phyloP scores from a whole-genome alignment of 2,888 invertebrate species.

The Cactoblastis cactorum region DNA sequence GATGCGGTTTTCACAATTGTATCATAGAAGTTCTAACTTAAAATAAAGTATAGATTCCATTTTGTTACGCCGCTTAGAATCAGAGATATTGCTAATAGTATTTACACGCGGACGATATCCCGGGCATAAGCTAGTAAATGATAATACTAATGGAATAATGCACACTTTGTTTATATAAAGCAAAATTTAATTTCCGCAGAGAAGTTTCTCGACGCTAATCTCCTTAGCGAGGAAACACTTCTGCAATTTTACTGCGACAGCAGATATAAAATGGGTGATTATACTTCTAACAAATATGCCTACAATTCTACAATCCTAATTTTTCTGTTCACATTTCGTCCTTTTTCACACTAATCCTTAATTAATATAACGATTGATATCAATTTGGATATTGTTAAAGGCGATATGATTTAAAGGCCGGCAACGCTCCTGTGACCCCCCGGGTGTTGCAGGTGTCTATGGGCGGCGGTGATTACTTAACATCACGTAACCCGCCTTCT shows the following conservation, averaged over 20 bases:
- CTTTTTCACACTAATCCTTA: not conserved
- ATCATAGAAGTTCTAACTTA: no score
- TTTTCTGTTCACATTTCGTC: not conserved
- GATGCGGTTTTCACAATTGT: no score
- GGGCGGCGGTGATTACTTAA: no score
- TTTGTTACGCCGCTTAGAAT: not conserved
- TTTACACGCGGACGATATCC: not conserved
- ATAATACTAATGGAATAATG: not conserved
- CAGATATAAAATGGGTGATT: not conserved
- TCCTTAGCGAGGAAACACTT: not conserved
- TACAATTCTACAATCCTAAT: not conserved
- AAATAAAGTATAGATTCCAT: no score
- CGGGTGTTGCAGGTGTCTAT: no score
- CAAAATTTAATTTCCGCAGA: constrained; percentile 6
- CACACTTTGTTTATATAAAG: constrained; percentile 9
- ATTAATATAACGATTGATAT: no score
- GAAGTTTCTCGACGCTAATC: constrained; percentile 8
- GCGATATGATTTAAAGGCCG: no score
- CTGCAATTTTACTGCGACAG: constrained; percentile 6
- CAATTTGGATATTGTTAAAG: no score
- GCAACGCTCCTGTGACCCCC: no score
- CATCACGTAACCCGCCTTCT: no score
- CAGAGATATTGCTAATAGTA: not conserved
- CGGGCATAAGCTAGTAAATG: not conserved
- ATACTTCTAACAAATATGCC: not conserved